Base-by-base conservation (phyloP, 2,888 invertebrate species). In the Mimas tiliae region DNA sequence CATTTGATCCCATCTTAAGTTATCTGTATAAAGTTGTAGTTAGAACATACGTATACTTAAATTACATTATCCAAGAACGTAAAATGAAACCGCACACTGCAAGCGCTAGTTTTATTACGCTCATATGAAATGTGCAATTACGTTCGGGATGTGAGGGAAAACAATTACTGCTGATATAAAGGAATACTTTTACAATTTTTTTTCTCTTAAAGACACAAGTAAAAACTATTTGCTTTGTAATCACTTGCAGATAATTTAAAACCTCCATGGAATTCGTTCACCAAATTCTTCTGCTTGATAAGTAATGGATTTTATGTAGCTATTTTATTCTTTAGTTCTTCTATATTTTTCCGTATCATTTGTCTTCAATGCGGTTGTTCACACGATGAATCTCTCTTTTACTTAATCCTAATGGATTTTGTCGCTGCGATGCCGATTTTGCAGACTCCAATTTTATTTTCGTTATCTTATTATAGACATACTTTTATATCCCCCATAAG, bases 401-500 rank as follows among this genome's bases (percentile, higher is more conserved):
- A 50, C 55, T 33, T 66, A 63, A 65, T 67, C 68, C 65, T 50
- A 65, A 63, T 65, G 68, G 66, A 64, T 64, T 33, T 47, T 19
- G 27, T 33, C 48, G 14, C 14, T n/a, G 14, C 4, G 27, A 63
- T 27, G 11, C 27, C 19, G 4, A 27, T 7, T 48, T 63, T 63
- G 27, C n/a, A 7, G 27, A 33, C 62, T n/a, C 14, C 62, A 38
- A 55, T 38, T 38, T 55, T 38, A 38, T 38, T 55, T 55, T 55
- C 19, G 16, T 11, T 55, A 34, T 53, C 53, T 14, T 34, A 33
- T n/a, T 52, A 16, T 48, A 38, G 19, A 16, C 33, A 11, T 14
- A 55, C 8, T 55, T 55, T 16, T 38, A 38, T 55, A 38, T 55
- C 16, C 33, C n/a, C 34, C 9, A 34, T 34, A 34, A 53, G n/a